Percentiles rank a stretch among this genome's conserved stretches.
Conservation (phyloP, 2,113 vertebrate genomes). For the Tychaedon coryphoeus region DNA sequence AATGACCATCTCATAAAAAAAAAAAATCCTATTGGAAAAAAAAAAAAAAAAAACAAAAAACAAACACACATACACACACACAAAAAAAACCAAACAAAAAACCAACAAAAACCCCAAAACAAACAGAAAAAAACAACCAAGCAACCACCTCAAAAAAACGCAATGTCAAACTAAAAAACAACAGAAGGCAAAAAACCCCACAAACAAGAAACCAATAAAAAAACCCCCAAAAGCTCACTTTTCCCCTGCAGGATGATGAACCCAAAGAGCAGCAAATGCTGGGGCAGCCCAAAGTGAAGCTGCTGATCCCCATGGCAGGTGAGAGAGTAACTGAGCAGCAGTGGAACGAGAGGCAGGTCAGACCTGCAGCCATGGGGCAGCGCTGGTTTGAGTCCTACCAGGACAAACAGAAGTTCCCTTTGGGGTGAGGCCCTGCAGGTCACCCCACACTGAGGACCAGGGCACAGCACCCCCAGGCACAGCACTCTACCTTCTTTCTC, state of each 20-base stretch:
- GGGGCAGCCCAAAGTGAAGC: not conserved
- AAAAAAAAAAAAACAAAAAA: not conserved
- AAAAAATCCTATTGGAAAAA: not conserved
- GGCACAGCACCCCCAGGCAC: not conserved
- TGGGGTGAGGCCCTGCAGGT: not conserved
- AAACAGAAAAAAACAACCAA: not conserved
- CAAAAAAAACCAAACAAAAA: not conserved
- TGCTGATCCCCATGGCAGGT: not conserved
- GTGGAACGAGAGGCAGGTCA: not conserved
- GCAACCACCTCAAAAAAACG: not conserved
- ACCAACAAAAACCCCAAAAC: not conserved
- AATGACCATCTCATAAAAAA: not conserved
- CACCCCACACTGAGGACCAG: not conserved
- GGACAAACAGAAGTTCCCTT: rapidly evolving
- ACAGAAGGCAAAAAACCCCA: not conserved
- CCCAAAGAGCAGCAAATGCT: not conserved
- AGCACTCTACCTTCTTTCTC: slow-evolving; percentile 73
- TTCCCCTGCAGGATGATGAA: not conserved
- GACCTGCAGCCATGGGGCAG: not conserved
- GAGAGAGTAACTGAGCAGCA: not conserved
- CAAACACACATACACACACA: no score
- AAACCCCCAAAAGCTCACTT: not conserved
- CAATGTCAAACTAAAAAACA: not conserved
- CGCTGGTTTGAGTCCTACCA: not conserved
- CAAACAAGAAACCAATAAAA: not conserved